Conservation (phyloP, 2,113 vertebrate genomes). For the Sialia sialis region DNA sequence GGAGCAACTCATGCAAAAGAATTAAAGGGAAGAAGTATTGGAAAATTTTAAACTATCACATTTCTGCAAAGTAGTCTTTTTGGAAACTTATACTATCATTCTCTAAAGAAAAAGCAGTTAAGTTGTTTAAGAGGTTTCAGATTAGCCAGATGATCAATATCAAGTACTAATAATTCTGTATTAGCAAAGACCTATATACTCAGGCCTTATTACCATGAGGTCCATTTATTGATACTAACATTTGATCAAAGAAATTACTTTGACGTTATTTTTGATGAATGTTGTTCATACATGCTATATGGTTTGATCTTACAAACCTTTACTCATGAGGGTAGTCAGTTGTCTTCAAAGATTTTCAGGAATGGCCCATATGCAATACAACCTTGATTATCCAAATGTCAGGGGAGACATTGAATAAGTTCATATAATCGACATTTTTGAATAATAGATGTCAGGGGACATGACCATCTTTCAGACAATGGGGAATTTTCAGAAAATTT, state of each 20-base stretch:
- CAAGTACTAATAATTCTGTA: background rate
- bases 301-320: slow-evolving; percentile 45
- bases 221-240: slow-evolving; percentile 1
- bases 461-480: background rate
- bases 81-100: background rate
- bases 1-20: background rate
- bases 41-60: background rate
- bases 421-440: slow-evolving; percentile 46
- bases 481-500: slow-evolving; percentile 34
- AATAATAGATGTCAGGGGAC: slow-evolving; percentile 57
- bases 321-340: background rate
- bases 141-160: background rate
- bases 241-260: slow-evolving; percentile 30
- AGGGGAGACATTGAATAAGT: slow-evolving; percentile 41
- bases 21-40: background rate
- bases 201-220: background rate
- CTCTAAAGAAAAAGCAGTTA: background rate
- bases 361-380: slow-evolving; percentile 39
- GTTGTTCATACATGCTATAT: background rate
- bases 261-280: slow-evolving; percentile 2
- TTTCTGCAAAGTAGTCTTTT: background rate
- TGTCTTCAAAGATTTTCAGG: slow-evolving; percentile 35
- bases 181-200: background rate
- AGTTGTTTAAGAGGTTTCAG: background rate
- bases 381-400: slow-evolving; percentile 24